Base-by-base conservation (phyloP, 1,140 invertebrate genomes). In the Drosophila paulistorum region DNA sequence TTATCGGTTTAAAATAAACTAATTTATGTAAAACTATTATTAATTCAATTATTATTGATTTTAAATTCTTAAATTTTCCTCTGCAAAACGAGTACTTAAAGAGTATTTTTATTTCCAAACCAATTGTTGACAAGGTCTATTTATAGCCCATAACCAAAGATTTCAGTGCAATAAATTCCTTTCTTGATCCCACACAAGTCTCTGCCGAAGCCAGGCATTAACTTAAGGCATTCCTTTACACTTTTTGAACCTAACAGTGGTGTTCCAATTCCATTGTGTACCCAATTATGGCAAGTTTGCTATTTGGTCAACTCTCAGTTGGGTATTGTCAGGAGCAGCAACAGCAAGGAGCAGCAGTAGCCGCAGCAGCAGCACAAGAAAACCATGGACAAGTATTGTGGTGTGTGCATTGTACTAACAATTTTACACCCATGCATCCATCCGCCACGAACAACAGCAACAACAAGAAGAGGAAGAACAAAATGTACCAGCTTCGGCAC, bases 361-460 rank as follows among this genome's bases (percentile, higher is more conserved):
- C 58, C 48, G 57, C 60, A 30, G 17, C 39, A 14, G 59, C 35
- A 55, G 45, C 6, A 54, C 20, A 14, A 33, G 48, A 41, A 42
- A 14, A 39, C 7, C 14, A 59, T 37, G 33, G 57, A 39, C 60
- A 70, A 54, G 66, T 51, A 17, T 37, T 65, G 14, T 58, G 33
- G 33, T 35, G 23, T 61, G 65, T 85, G 81, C 81, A 84, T 65
- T 74, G 42, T 60, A 59, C 73, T 62, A 85, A 71, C 71, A 75
- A 71, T 79, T 70, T 73, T 73, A 76, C 68, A 81, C 58, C 63
- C 79, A 78, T 80, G 79, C 84, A 80, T 14, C 68, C 84, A 80
- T 14, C 68, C 59, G 60, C 58, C 54, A 51, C 58, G 60, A 48
- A 17, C 65, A 45, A 35, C 68, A 76, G 14, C 65, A 62, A 26